Evolutionary conservation across 1,140 invertebrate species (phyloP), one percentile per base, ranked within the genome.

Genomic region (Halyomorpha halys): DNA sequence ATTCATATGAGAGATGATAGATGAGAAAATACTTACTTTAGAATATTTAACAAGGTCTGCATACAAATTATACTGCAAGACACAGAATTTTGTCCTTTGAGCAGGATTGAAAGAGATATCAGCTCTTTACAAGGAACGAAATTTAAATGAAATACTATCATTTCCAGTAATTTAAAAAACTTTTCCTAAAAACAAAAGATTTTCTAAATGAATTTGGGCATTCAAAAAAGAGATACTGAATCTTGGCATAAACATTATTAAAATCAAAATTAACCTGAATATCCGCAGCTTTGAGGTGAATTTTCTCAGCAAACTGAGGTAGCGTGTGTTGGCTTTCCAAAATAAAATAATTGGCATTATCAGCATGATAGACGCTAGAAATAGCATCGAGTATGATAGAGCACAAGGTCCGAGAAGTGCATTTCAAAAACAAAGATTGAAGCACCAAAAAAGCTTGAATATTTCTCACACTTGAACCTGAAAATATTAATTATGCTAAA

Each of bases 111-210:
- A 44, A 98, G 79, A 47, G 93, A 94, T 73, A 98, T 97, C 62
- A 98, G 82, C 79, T 98, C 97, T 79, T 98, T 98, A 76, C 94
- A 98, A 63, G 97, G 97, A 67, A 99, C 94, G 81, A 97, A 98
- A 75, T 96, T 97, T 70, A 99, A 77, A 75, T 97, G 90, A 77
- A 96, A 96, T 16, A 98, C 92, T 65, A 98, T 87, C 74, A 96
- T 97, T 76, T 98, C 95, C 27, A 99, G 72, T 27, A 98, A 75
- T 75, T 96, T 90, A 77, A 97, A 97, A 73, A 97, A 93, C 75
- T 98, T 98, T 71, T 89, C 85, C 82, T 86, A 49, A 62, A 63
- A 49, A 60, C n/a, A 51, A 34, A 19, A 30, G 27, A 30, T 4
- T 30, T 3, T 30, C 8, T 30, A 30, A 3, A 30, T n/a, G n/a